Evolutionary conservation across 2,797 vertebrate species (phyloP), one percentile per base, ranked within the genome.

Genomic region (Eospalax fontanierii): DNA sequence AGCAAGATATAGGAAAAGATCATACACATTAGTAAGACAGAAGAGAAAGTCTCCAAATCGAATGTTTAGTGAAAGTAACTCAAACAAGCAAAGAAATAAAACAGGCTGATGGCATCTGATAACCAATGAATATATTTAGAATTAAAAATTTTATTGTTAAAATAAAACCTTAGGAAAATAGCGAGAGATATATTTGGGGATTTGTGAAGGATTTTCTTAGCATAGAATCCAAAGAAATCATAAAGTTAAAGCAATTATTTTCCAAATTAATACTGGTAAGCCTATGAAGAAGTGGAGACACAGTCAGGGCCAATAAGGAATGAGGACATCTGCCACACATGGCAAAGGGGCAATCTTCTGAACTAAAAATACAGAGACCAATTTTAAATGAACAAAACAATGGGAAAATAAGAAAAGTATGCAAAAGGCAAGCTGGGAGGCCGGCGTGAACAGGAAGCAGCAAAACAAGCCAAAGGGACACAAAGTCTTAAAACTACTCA

Each of bases 171-270:
- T 80, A 57, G 54, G 79, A 80, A 2, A 94, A 75, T 15, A 91
- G n/a, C 57, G 86, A 50, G 40, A 43, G 43, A 80, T 57, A 35
- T 50, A 87, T 89, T 76, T 86, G 35, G 35, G 30, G 26, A 66
- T 0, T 40, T 50, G 6, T 9, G 14, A 85, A 30, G 4, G 2
- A 66, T 33, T 93, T 87, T 50, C 28, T 94, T 80, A 80, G 66
- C 30, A 81, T 4, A 80, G 24, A 80, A 40, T 26, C 16, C 38
- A 92, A 80, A 92, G 12, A 75, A 65, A 80, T 73, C 35, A 86
- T 76, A 78, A 94, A 89, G 35, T 89, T 65, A 82, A 92, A 92
- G 46, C 38, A 89, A 82, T 61, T 78, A 33, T 65, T 96, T 87
- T 80, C 33, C 66, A 70, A 70, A 70, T 85, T 9, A 54, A 95